Conservation (phyloP, 2,113 vertebrate genomes). For the Daphoenositta chrysoptera region DNA sequence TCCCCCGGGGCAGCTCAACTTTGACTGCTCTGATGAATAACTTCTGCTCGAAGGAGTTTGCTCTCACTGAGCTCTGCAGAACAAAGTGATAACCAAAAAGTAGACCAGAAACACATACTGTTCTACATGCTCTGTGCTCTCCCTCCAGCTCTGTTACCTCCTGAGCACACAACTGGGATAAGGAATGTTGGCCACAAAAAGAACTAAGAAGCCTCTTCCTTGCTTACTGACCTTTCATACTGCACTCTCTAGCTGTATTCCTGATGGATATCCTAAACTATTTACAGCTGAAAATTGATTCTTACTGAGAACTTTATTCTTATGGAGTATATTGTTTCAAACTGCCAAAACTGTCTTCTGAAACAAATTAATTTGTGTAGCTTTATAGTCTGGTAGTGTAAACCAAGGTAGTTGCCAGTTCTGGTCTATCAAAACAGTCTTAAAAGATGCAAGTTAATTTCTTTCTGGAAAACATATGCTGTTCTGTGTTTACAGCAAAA, state of each 20-base stretch:
- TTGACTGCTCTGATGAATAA: neutral
- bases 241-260: neutral
- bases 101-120: neutral
- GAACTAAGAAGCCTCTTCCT: neutral
- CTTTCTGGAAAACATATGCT: neutral
- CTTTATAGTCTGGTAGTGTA: neutral
- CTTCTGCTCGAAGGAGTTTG: neutral
- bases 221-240: neutral
- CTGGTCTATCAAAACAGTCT: neutral
- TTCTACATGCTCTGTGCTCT: fast-evolving
- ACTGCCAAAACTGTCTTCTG: neutral
- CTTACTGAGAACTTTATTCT: neutral
- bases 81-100: neutral
- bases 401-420: neutral
- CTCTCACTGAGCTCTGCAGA: neutral
- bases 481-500: neutral
- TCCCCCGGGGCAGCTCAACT: neutral
- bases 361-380: neutral
- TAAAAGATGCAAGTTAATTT: neutral
- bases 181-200: neutral
- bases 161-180: neutral
- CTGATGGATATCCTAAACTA: neutral
- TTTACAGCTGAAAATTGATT: neutral
- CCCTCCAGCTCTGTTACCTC: neutral
- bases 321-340: neutral